Percentiles rank a stretch among this genome's conserved stretches.
These are phyloP conservation scores for Smithornis capensis DNA, from an alignment of 2,113 vertebrate species.

Conservation along the genomic window DNA sequence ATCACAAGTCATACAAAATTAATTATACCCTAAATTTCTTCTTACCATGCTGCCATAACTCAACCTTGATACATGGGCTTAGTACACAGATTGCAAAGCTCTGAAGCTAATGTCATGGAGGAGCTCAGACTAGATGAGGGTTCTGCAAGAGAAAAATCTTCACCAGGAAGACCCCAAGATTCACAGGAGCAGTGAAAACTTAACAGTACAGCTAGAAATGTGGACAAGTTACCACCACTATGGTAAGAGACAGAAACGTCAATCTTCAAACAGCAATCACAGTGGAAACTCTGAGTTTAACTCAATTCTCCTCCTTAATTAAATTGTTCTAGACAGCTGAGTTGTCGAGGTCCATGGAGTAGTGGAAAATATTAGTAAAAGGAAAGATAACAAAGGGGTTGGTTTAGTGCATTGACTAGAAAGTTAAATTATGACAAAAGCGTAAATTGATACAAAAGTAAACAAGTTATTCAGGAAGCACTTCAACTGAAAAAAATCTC, in stretches of 20 bases:
- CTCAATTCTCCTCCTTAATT: background rate
- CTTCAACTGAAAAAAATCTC: background rate
- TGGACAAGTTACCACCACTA: background rate
- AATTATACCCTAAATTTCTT: background rate
- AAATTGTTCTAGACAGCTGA: background rate
- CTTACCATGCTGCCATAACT: background rate
- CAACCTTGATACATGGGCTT: background rate
- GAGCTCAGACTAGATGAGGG: background rate
- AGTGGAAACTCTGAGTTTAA: background rate
- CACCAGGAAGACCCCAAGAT: background rate
- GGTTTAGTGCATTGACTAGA: background rate
- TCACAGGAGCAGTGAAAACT: background rate
- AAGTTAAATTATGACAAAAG: background rate
- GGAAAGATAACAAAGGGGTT: background rate
- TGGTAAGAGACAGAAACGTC: background rate
- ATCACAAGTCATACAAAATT: background rate
- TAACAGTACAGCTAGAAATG: background rate
- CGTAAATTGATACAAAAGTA: background rate
- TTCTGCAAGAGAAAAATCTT: background rate
- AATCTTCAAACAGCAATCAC: background rate
- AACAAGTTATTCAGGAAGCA: background rate
- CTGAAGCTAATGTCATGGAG: background rate
- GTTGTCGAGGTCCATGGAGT: background rate
- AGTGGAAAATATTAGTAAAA: background rate
- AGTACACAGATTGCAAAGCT: background rate